phyloP scores from a whole-genome alignment of 2,888 invertebrate species.

The Hirtodrosophila cameraria region DNA sequence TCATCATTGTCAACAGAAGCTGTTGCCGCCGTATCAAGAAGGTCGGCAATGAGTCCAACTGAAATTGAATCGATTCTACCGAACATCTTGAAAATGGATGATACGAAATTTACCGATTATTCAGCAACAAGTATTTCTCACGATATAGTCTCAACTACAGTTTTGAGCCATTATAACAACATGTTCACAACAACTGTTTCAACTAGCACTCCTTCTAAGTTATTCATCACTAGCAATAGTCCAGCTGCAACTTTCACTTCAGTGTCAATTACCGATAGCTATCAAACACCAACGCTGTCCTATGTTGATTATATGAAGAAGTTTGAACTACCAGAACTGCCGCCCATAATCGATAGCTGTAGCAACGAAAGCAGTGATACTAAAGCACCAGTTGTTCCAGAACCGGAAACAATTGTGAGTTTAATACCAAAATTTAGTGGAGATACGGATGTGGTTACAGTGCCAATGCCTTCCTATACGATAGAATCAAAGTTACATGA shows the following conservation, averaged over 20 bases:
- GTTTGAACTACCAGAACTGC: constrained; percentile 64
- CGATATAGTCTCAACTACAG: constrained; percentile 40
- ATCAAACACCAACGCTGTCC: constrained; percentile 43
- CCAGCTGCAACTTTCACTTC: constrained; percentile 18
- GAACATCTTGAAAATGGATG: constrained; percentile 21
- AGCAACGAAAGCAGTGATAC: constrained; percentile 1
- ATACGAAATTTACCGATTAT: constrained; percentile 3
- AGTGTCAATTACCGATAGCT: constrained; percentile 16
- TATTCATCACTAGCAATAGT: constrained; percentile 7
- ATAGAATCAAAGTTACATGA: constrained; percentile 2
- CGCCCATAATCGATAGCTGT: constrained; percentile 49
- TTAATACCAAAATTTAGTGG: neutral
- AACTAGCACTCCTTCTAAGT: constrained; percentile 9
- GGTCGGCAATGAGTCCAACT: constrained; percentile 18
- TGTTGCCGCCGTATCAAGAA: constrained; percentile 10
- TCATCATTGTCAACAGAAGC: constrained; percentile 11
- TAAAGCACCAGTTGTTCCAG: neutral
- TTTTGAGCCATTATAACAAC: constrained; percentile 18
- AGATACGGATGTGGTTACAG: neutral
- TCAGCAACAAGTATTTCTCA: constrained; percentile 37
- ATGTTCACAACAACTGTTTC: constrained; percentile 62
- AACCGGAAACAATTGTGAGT: neutral
- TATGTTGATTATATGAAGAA: constrained; percentile 74
- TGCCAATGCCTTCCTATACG: neutral
- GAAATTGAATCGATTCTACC: constrained; percentile 8